Percentiles rank a stretch among this genome's conserved stretches.
Evolutionary conservation across 2,888 invertebrate species (phyloP).

Genomic region (Apotomis betuletana): DNA sequence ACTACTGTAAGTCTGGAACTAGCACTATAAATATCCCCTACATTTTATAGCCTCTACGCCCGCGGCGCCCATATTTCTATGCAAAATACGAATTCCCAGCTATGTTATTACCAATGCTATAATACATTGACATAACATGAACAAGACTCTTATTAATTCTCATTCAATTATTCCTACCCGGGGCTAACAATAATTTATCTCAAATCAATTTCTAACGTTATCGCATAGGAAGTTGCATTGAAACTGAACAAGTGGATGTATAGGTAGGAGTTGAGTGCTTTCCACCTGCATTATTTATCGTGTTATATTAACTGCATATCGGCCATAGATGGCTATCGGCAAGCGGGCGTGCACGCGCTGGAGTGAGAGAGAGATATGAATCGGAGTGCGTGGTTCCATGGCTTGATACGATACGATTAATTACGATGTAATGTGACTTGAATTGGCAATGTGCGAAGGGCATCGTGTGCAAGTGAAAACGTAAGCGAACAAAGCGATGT

Average conservation of each 20-base stretch:
- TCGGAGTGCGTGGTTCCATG: slow-evolving; percentile 57
- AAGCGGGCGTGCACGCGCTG: slow-evolving; percentile 75
- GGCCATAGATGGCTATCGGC: slow-evolving; percentile 76
- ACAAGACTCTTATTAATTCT: slow-evolving; percentile 26
- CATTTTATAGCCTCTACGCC: slow-evolving; percentile 1
- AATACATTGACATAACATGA: slow-evolving; percentile 25
- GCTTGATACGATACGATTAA: slow-evolving; percentile 48
- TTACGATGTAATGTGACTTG: too few relatives aligned
- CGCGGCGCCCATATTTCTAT: slow-evolving; percentile 10
- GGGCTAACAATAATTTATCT: slow-evolving; percentile 53
- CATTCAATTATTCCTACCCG: slow-evolving; percentile 35
- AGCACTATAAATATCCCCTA: slow-evolving; percentile 7
- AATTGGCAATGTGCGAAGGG: too few relatives aligned
- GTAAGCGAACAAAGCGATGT: too few relatives aligned
- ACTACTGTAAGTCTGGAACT: slow-evolving; percentile 1
- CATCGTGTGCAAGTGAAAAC: too few relatives aligned
- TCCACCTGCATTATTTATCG: slow-evolving; percentile 79
- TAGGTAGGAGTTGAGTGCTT: slow-evolving; percentile 61
- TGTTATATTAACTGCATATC: slow-evolving; percentile 80
- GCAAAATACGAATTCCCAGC: slow-evolving; percentile 19
- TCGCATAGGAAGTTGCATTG: slow-evolving; percentile 60
- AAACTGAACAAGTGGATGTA: slow-evolving; percentile 54
- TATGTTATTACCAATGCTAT: slow-evolving; percentile 24
- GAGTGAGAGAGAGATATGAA: slow-evolving; percentile 68
- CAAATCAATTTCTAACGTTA: slow-evolving; percentile 68